Evolutionary conservation across 2,888 invertebrate species (phyloP), one percentile per base, ranked within the genome.

Genomic region (Caenorhabditis sp.): DNA sequence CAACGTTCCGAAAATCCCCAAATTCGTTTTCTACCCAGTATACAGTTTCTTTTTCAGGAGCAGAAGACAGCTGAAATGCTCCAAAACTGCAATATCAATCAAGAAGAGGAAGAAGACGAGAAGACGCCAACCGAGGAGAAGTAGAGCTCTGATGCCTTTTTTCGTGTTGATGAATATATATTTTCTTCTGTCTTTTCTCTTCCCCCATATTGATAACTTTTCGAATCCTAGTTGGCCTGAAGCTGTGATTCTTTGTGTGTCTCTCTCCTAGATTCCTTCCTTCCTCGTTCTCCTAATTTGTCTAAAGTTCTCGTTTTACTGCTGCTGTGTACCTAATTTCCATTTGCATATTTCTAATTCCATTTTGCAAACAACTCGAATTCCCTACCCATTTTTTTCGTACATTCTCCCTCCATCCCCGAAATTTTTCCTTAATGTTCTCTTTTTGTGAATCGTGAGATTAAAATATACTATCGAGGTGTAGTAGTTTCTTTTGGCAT

Each of bases 341-440:
- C 41, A 35, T 19, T 35, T 28, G 58, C 31, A 28, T 58, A 28
- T 66, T 66, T 38, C 35, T 68, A 35, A 12, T 68, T n/a, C n/a
- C n/a, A 68, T 68, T 68, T 68, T 68, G 70, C 41, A 44, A 24
- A n/a, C n/a, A 70, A 70, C 58, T 70, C 70, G 54, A n/a, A n/a
- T n/a, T 28, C 14, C 54, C 26, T 26, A 54, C 22, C 19, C n/a
- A 54, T 56, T 58, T 58, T 41, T 28, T 7, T 24, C 10, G 56
- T 28, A 44, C 44, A 26, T 56, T 56, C 22, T 35, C 10, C 41
- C 31, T n/a, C n/a, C n/a, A n/a, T n/a, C n/a, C 35, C n/a, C 19
- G n/a, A 41, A 24, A 8, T n/a, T 38, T 64, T 64, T 63, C 12
- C 12, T 44, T 31, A 41, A 61, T 49, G 12, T 24, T 69, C 22